Percentiles rank a stretch among this genome's conserved stretches.
These are phyloP conservation scores for Hirtodrosophila confusa DNA, from an alignment of 2,888 invertebrate species.

Conservation along the genomic window DNA sequence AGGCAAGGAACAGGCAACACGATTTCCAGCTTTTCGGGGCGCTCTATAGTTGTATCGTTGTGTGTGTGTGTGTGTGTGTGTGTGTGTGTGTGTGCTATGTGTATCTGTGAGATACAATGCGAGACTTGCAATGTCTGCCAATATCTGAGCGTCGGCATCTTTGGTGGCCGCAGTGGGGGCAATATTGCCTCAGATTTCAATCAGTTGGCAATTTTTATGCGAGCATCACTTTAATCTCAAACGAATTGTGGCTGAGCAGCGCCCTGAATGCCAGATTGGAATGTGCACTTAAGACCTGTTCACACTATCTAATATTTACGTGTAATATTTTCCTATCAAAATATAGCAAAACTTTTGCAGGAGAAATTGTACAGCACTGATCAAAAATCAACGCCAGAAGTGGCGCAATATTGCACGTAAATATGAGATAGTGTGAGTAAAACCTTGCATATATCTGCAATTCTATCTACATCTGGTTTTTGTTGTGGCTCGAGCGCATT, in stretches of 20 bases:
- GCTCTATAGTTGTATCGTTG: no score
- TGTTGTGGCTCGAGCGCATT: conserved; percentile 61
- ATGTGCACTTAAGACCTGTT: conserved; percentile 25
- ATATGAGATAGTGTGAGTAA: no score
- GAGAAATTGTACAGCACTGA: no score
- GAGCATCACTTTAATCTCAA: conserved; percentile 57
- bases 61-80: conserved; percentile 7
- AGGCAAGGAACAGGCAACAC: conserved; percentile 45
- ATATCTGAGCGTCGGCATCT: conserved; percentile 72
- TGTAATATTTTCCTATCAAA: no score
- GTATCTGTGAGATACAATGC: conserved; percentile 24
- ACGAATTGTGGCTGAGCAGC: conserved; percentile 32
- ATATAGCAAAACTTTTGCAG: no score
- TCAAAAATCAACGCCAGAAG: no score
- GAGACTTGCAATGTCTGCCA: conserved; percentile 45
- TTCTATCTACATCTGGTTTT: conserved; percentile 31
- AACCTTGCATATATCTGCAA: neutral
- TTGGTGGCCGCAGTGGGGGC: conserved; percentile 61
- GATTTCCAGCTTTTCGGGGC: conserved; percentile 36
- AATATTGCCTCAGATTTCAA: conserved; percentile 67
- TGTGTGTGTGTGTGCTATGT: conserved; percentile 5
- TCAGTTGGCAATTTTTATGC: conserved; percentile 56
- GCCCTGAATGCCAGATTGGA: conserved; percentile 54
- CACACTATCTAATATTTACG: no score
- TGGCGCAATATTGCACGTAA: no score